Percentiles rank a stretch among this genome's conserved stretches.
Evolutionary conservation across 2,113 vertebrate species (phyloP).

Genomic region (Morone saxatilis): DNA sequence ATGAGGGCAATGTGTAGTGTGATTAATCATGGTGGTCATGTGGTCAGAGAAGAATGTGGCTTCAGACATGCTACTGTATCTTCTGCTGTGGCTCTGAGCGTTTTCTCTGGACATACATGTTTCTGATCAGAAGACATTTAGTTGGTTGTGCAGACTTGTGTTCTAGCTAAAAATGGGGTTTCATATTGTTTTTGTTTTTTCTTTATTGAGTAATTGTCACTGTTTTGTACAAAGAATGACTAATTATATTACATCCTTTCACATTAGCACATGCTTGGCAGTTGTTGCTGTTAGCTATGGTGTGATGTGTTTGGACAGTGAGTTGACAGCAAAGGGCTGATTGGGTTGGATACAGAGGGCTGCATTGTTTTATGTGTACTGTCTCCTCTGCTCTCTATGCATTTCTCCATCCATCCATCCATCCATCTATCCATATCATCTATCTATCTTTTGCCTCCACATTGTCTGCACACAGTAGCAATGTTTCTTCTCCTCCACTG

Average conservation of each 20-base stretch:
- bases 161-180: not conserved
- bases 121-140: not conserved
- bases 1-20: no score
- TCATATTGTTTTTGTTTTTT: no score
- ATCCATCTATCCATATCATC: not conserved
- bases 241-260: no score
- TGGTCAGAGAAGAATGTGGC: not conserved
- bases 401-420: not conserved
- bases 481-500: not conserved
- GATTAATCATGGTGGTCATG: not conserved
- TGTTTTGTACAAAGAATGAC: not conserved
- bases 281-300: conserved; percentile 19
- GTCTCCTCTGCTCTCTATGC: conserved; percentile 34
- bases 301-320: conserved; percentile 43
- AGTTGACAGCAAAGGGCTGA: conserved; percentile 44
- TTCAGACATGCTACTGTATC: not conserved
- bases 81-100: no score
- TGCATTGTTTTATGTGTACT: conserved; percentile 50
- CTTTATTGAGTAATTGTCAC: no score
- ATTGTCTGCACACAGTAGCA: not conserved
- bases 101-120: not conserved
- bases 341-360: conserved; percentile 38
- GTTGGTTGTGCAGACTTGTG: not conserved
- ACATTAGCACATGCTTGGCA: not conserved
- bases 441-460: not conserved